These are phyloP conservation scores for Ifrita kowaldi DNA, from an alignment of 2,113 vertebrate genomes.

Conservation along the genomic window DNA sequence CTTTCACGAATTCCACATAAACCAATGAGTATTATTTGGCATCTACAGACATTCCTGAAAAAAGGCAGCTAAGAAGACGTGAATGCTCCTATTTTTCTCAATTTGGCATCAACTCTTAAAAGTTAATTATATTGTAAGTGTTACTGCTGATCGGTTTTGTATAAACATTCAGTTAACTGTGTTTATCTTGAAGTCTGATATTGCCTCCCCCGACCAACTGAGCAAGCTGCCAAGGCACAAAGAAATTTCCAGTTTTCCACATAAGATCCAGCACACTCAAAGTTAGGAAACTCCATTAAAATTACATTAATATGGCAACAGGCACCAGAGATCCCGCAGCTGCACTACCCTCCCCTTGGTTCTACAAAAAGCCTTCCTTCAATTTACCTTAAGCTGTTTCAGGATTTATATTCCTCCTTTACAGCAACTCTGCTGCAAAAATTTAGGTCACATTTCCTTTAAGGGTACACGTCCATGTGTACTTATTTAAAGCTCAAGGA, in stretches of 20 bases:
- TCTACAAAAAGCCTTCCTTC: background rate
- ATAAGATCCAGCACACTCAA: background rate
- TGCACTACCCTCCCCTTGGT: background rate
- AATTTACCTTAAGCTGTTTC: background rate
- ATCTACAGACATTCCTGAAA: background rate
- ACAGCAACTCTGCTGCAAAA: background rate
- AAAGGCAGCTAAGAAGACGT: background rate
- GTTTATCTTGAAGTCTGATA: constrained; percentile 12
- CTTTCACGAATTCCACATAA: background rate
- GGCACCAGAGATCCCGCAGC: background rate
- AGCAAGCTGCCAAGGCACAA: background rate
- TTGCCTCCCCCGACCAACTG: background rate
- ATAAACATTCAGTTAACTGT: background rate
- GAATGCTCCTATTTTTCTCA: constrained; percentile 41
- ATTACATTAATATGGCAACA: background rate
- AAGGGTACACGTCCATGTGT: background rate
- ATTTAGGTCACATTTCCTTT: constrained; percentile 44
- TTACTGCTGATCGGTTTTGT: background rate
- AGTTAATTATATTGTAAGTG: constrained; percentile 22
- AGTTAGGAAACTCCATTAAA: background rate
- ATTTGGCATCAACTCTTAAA: background rate
- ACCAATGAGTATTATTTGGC: constrained; percentile 21
- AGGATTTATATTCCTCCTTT: background rate
- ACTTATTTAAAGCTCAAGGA: constrained; percentile 46
- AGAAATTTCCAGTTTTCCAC: background rate